Evolutionary conservation across 1,140 invertebrate genomes (phyloP).

Genomic region (Drosophila miranda): DNA sequence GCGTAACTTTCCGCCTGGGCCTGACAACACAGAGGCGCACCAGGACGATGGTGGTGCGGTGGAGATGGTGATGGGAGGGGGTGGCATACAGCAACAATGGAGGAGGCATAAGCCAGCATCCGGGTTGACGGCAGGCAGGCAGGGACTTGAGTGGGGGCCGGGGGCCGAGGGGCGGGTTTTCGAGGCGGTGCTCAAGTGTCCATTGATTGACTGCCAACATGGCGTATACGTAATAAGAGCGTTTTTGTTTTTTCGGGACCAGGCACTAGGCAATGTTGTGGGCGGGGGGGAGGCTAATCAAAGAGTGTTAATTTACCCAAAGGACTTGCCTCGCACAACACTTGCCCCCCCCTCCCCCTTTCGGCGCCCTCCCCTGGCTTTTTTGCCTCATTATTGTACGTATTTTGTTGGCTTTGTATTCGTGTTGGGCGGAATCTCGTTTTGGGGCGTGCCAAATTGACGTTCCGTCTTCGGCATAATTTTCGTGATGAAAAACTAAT

Average conservation of each 20-base stretch:
- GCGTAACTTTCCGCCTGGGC: conserved; percentile 74
- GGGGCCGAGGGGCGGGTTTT: neutral
- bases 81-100: conserved; percentile 8
- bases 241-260: conserved; percentile 42
- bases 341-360: conserved; percentile 10
- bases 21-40: conserved; percentile 58
- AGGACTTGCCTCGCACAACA: conserved; percentile 69
- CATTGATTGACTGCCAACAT: conserved; percentile 78
- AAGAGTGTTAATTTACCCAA: conserved; percentile 80
- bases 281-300: conserved; percentile 50
- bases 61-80: neutral
- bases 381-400: conserved; percentile 47
- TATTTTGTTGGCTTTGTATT: conserved; percentile 50
- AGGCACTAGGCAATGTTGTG: neutral
- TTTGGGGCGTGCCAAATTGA: conserved; percentile 66
- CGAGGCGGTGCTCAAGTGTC: conserved; percentile 68
- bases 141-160: neutral
- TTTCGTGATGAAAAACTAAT: conserved; percentile 72
- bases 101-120: conserved; percentile 29
- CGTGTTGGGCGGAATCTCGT: conserved; percentile 45
- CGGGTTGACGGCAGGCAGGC: conserved; percentile 17
- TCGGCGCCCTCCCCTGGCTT: neutral
- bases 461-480: conserved; percentile 60
- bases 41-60: neutral
- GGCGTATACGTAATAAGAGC: conserved; percentile 77